These are phyloP conservation scores for Drosophila koepferae DNA, from an alignment of 2,888 invertebrate genomes.

Conservation along the genomic window DNA sequence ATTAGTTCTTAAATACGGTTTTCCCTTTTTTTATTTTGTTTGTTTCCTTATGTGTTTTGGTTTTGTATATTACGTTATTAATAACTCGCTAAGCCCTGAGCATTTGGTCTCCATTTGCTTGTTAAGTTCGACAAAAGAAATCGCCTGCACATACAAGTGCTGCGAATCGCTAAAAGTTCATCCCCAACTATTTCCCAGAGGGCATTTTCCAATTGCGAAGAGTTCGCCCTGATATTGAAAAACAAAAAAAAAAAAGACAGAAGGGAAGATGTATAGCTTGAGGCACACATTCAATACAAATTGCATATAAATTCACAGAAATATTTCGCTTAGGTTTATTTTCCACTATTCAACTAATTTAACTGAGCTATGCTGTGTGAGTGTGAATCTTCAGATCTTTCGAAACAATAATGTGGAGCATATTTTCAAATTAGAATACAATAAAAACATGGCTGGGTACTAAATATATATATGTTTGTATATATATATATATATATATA, in stretches of 20 bases:
- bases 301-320: conserved; percentile 58
- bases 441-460: conserved; percentile 29
- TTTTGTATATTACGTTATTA: conserved; percentile 57
- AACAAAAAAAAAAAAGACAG: conserved; percentile 39
- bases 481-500: conserved; percentile 31
- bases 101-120: conserved; percentile 81
- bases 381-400: background rate
- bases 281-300: conserved; percentile 84
- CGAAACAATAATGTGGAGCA: conserved; percentile 23
- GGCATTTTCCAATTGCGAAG: conserved; percentile 16
- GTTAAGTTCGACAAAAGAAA: conserved; percentile 78
- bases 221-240: conserved; percentile 33
- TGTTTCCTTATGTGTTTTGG: conserved; percentile 5
- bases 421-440: background rate
- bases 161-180: conserved; percentile 46
- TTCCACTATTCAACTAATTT: conserved; percentile 35
- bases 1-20: conserved; percentile 67
- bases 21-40: conserved; percentile 27
- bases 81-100: conserved; percentile 81
- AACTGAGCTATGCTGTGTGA: conserved; percentile 42
- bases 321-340: conserved; percentile 31
- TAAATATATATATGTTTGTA: conserved; percentile 39
- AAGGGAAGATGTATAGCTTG: conserved; percentile 38
- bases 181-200: conserved; percentile 68
- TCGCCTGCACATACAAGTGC: conserved; percentile 42